A percentile compares a stretch with the other conserved stretches of the same genome.
phyloP scores from a whole-genome alignment of 2,797 vertebrate genomes.

The Rhinatrema bivittatum region DNA sequence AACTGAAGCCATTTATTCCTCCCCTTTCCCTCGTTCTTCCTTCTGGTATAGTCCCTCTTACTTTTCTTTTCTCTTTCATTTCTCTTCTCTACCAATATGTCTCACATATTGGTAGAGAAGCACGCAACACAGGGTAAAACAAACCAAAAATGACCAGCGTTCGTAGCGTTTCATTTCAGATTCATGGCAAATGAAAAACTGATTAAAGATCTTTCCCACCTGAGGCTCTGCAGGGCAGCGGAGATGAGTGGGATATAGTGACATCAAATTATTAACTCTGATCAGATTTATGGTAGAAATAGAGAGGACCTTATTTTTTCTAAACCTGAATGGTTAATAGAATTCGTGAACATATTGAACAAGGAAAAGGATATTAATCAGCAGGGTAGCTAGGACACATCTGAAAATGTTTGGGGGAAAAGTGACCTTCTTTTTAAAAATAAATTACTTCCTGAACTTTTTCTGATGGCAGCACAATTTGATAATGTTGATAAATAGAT shows the following conservation, averaged over 20 bases:
- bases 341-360: neutral
- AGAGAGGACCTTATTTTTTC: slow-evolving; percentile 6
- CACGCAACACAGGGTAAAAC: no score
- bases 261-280: slow-evolving; percentile 6
- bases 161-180: neutral
- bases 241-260: neutral
- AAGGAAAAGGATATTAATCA: neutral
- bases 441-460: neutral
- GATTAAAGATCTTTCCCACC: slow-evolving; percentile 6
- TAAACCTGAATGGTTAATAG: slow-evolving; percentile 5
- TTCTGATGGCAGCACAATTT: neutral
- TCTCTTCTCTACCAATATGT: no score
- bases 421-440: neutral
- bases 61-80: no score
- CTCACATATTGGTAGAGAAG: no score
- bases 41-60: no score
- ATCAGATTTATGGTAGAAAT: slow-evolving; percentile 9
- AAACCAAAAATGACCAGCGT: neutral
- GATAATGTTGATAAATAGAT: neutral
- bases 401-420: slow-evolving; percentile 4
- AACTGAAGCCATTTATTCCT: no score
- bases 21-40: no score
- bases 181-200: slow-evolving; percentile 9
- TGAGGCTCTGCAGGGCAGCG: neutral
- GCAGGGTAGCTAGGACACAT: neutral